Evolutionary conservation across 2,888 invertebrate genomes (phyloP).

Genomic region (Chrysotoxum bicinctum): DNA sequence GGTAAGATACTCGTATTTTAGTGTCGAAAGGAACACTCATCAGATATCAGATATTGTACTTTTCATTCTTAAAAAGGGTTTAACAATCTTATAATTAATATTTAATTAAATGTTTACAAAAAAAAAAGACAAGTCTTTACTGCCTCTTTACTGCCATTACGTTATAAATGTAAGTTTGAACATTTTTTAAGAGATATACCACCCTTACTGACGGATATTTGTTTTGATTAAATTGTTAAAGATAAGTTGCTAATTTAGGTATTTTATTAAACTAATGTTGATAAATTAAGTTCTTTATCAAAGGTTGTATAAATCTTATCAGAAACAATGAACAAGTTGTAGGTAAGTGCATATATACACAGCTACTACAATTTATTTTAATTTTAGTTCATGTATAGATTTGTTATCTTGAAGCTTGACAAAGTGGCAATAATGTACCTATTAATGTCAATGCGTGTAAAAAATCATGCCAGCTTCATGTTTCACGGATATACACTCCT

Average conservation of each 20-base stretch:
- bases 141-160: no score
- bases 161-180: no score
- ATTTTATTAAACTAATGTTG: not conserved
- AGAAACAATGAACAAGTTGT: not conserved
- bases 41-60: no score
- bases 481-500: not conserved
- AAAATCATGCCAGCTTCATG: not conserved
- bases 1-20: no score
- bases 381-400: not conserved
- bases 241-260: not conserved
- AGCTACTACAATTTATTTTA: not conserved
- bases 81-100: no score
- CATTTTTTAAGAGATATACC: no score
- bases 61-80: no score
- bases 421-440: not conserved
- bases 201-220: no score
- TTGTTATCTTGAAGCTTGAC: not conserved
- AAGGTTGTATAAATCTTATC: not conserved
- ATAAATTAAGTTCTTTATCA: not conserved
- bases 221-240: not conserved
- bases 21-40: no score
- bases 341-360: not conserved
- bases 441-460: not conserved
- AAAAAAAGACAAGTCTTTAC: no score
- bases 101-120: no score